These are phyloP conservation scores for Muscidifurax raptorellus DNA, from an alignment of 1,140 invertebrate genomes.

Conservation along the genomic window DNA sequence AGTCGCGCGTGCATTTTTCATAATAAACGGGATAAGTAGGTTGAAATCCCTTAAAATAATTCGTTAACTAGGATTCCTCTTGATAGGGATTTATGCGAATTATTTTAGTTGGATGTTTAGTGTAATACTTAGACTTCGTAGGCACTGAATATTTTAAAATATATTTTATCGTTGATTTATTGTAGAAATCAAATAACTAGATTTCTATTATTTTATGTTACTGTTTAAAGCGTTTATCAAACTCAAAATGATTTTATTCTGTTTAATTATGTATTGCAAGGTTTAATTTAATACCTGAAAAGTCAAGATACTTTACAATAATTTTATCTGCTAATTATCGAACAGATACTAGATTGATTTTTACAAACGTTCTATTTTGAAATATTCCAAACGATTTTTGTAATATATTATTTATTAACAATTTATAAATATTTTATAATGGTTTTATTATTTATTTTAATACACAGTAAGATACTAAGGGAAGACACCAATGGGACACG, in stretches of 20 bases:
- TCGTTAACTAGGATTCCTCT: background rate
- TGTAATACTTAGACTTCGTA: background rate
- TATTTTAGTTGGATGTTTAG: background rate
- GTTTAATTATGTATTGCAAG: background rate
- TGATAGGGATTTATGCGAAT: background rate
- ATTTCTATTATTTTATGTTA: background rate
- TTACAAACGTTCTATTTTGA: too few species aligned
- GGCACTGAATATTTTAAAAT: slow-evolving; percentile 8
- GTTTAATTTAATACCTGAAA: background rate
- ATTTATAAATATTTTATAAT: too few species aligned
- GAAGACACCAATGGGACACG: too few species aligned
- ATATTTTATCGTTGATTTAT: background rate
- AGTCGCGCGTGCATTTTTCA: slow-evolving; percentile 30
- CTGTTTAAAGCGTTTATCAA: background rate
- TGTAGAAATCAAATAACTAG: background rate
- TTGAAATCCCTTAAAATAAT: background rate
- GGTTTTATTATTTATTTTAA: too few species aligned
- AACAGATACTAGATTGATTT: too few species aligned
- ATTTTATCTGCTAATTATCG: background rate
- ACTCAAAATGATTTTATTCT: background rate
- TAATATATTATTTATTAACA: too few species aligned
- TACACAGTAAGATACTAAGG: too few species aligned
- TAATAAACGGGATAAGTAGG: background rate
- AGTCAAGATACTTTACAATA: background rate
- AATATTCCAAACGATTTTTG: too few species aligned